Base-by-base conservation (phyloP, 2,113 vertebrate genomes). In the Zapus hudsonius region DNA sequence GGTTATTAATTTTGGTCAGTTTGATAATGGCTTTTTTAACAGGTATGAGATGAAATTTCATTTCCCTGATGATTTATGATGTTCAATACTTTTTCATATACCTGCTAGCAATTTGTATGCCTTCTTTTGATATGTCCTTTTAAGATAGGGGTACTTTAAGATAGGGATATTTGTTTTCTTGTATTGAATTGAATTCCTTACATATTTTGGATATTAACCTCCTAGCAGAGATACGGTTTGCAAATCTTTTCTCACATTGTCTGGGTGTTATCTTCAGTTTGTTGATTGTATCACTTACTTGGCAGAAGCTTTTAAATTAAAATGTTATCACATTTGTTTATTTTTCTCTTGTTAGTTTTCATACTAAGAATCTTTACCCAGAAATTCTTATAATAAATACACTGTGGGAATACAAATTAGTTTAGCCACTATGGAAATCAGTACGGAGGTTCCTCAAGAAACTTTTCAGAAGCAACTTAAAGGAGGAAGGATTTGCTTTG, bases 61-160 rank as follows among this genome's bases (percentile, higher is more conserved):
- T 63, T 78, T 72, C 75, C 5, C 20, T 81, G 20, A 59, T 74
- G 67, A 36, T 55, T 81, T 31, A 31, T 87, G 91, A 20, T 33
- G 55, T n/a, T 52, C n/a, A 76, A 52, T 33, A 91, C 52, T 66
- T 82, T 91, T 69, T 59, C 44, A 91, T 84, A 59, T 36, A 78
- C 31, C 23, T 61, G 16, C 75, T 61, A 40, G 13, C 33, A 38
- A 63, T 80, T 33, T 52, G 25, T 79, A 40, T 22, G 1, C 61
- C 25, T 70, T 85, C 3, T 85, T 52, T 78, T 67, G 36, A 33
- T 40, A 86, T 5, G 15, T 80, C 40, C n/a, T 84, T 85, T 61
- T 52, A 52, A 52, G 52, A 52, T 52, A 52, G 52, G 52, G 7
- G 6, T 11, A 38, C 61, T 86, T 80, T 23, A 16, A 63, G 52